A percentile compares a stretch with the other conserved stretches of the same genome.
phyloP scores from a whole-genome alignment of 2,797 vertebrate genomes.

The Rhodeus uyekii region DNA sequence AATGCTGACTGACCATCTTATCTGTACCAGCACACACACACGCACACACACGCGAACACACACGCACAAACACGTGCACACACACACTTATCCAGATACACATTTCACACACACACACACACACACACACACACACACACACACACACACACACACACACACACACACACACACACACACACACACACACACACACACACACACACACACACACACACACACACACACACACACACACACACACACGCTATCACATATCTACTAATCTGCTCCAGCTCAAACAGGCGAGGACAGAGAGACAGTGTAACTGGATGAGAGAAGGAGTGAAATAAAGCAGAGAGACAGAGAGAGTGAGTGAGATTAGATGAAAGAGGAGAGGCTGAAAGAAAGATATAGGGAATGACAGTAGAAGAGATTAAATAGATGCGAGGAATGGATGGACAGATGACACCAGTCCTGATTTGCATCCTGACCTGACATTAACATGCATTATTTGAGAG shows the following conservation, averaged over 20 bases:
- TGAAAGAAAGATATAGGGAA: conserved; percentile 10
- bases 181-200: conserved; percentile 33
- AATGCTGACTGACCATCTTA: conserved; percentile 13
- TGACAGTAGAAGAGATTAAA: conserved; percentile 42
- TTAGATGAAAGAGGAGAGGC: conserved; percentile 39
- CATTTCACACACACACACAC: conserved; percentile 16
- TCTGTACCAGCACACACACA: conserved; percentile 42
- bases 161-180: conserved; percentile 55
- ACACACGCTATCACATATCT: conserved; percentile 65
- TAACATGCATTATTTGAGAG: conserved; percentile 24
- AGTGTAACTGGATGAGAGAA: conserved; percentile 67
- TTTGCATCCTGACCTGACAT: conserved; percentile 28
- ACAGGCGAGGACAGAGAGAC: conserved; percentile 63
- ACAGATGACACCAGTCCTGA: conserved; percentile 31
- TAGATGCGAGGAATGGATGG: conserved; percentile 30
- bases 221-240: conserved; percentile 49
- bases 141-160: conserved; percentile 45
- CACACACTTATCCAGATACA: background rate
- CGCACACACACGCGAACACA: too few species aligned
- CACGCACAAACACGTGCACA: too few species aligned
- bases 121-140: too few species aligned
- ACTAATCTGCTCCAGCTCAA: conserved; percentile 63
- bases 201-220: conserved; percentile 27
- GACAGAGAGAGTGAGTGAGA: conserved; percentile 54
- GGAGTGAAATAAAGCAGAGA: conserved; percentile 49